phyloP scores from a whole-genome alignment of 2,797 vertebrate genomes.

The Lates japonicus region DNA sequence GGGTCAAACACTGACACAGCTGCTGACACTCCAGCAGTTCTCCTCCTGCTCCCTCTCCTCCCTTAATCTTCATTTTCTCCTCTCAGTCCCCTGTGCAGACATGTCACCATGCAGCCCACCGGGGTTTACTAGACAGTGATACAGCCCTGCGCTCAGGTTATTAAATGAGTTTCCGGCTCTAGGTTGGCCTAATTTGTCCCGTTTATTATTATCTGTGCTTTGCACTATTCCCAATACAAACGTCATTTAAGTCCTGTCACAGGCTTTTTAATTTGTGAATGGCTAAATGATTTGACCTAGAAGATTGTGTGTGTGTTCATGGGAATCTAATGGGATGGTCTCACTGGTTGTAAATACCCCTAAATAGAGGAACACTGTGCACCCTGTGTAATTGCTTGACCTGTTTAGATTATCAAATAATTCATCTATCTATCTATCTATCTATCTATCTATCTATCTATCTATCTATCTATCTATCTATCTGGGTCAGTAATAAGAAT shows the following conservation, averaged over 20 bases:
- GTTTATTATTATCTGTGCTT: constrained; percentile 72
- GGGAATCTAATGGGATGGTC: constrained; percentile 34
- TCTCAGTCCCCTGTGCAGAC: constrained; percentile 53
- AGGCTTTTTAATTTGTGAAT: constrained; percentile 78
- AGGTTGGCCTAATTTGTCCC: constrained; percentile 71
- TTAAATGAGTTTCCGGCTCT: constrained; percentile 64
- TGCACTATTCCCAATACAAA: constrained; percentile 64
- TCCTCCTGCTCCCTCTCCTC: background rate
- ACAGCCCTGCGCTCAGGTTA: constrained; percentile 31
- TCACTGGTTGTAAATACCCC: constrained; percentile 49
- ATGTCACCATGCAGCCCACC: constrained; percentile 41
- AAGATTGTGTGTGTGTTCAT: constrained; percentile 32
- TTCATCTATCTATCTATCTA: constrained; percentile 25
- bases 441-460: constrained; percentile 17
- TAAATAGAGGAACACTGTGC: constrained; percentile 50
- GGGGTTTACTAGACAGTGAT: constrained; percentile 51
- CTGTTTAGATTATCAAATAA: constrained; percentile 24
- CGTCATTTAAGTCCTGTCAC: constrained; percentile 68
- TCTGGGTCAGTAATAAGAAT: constrained; percentile 51
- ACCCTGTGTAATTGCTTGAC: constrained; percentile 46
- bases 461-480: constrained; percentile 53
- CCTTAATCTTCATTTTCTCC: constrained; percentile 1
- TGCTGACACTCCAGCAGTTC: constrained; percentile 16
- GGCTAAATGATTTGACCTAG: constrained; percentile 73
- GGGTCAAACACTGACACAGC: constrained; percentile 10